Conservation (phyloP, 2,797 vertebrate genomes). For the Acanthurus leucopareius region DNA sequence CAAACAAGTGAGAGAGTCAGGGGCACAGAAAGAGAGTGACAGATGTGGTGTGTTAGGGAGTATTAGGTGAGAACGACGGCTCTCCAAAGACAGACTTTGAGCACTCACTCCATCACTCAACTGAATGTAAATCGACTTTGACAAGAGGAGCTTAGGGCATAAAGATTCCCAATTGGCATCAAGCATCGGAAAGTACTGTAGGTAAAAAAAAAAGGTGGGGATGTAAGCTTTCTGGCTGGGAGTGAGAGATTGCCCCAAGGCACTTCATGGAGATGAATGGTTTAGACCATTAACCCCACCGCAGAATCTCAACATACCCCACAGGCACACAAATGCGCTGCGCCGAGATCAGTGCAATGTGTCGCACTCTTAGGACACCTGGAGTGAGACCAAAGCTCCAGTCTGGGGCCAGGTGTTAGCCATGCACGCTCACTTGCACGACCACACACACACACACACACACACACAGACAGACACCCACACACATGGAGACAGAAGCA, state of each 20-base stretch:
- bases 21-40: conserved; percentile 56
- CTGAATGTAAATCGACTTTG: conserved; percentile 79
- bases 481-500: conserved; percentile 4
- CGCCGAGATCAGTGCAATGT: conserved; percentile 70
- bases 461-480: conserved; percentile 12
- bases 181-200: conserved; percentile 66
- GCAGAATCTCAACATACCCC: conserved; percentile 72
- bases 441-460: conserved; percentile 12
- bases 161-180: conserved; percentile 77
- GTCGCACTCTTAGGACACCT: conserved; percentile 66
- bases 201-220: conserved; percentile 67
- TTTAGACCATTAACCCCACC: conserved; percentile 80
- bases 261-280: conserved; percentile 75
- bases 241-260: conserved; percentile 63
- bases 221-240: conserved; percentile 66
- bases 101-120: conserved; percentile 71
- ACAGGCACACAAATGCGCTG: conserved; percentile 77
- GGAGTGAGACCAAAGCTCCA: conserved; percentile 74
- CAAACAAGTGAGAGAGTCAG: conserved; percentile 52
- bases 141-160: conserved; percentile 72
- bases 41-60: conserved; percentile 57
- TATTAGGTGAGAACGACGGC: conserved; percentile 62
- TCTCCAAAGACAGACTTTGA: conserved; percentile 69
- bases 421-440: conserved; percentile 10
- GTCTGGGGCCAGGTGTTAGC: conserved; percentile 73